phyloP scores from a whole-genome alignment of 2,797 vertebrate genomes.

The Sebastes dallii region DNA sequence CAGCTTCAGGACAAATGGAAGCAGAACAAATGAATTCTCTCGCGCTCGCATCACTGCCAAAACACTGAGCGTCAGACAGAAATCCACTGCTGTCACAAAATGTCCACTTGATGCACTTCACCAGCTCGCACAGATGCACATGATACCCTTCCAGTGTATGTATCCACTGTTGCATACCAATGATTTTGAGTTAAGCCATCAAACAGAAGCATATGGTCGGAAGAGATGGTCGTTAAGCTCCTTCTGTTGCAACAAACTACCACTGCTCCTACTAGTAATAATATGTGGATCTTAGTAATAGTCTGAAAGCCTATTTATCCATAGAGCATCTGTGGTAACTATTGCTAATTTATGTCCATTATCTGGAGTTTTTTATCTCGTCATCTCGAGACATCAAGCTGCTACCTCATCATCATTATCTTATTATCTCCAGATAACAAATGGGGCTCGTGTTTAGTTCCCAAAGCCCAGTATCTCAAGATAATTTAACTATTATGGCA shows the following conservation, averaged over 20 bases:
- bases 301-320: background rate
- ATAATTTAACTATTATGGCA: background rate
- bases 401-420: background rate
- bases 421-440: slow-evolving; percentile 8
- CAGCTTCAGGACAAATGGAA: slow-evolving; percentile 40
- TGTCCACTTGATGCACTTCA: slow-evolving; percentile 15
- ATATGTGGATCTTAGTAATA: background rate
- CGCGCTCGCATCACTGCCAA: slow-evolving; percentile 4
- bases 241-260: slow-evolving; percentile 18
- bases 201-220: slow-evolving; percentile 38
- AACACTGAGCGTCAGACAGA: background rate
- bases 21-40: slow-evolving; percentile 11
- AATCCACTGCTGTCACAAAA: slow-evolving; percentile 25
- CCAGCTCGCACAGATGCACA: background rate
- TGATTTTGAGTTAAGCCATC: slow-evolving; percentile 29
- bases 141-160: background rate
- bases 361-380: slow-evolving; percentile 11
- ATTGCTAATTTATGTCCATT: slow-evolving; percentile 1
- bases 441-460: background rate
- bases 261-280: background rate
- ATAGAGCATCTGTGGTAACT: background rate
- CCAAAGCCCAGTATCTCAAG: background rate
- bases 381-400: slow-evolving; percentile 30
- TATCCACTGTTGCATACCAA: slow-evolving; percentile 25
- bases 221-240: slow-evolving; percentile 7